These are phyloP conservation scores for Rhabdomys pumilio DNA, from an alignment of 2,797 vertebrate species.

Conservation along the genomic window DNA sequence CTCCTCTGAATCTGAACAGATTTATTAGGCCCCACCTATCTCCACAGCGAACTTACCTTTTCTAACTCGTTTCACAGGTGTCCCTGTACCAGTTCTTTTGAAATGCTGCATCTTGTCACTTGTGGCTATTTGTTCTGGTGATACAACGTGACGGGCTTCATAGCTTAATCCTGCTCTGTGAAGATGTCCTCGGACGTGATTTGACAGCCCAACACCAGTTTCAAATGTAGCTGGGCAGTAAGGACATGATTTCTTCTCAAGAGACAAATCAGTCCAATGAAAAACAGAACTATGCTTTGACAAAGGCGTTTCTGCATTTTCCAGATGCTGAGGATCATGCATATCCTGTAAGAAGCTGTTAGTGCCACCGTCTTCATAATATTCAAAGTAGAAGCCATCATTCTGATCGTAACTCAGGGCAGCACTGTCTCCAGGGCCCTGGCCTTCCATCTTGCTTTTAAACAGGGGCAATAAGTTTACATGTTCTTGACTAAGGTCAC, in stretches of 20 bases:
- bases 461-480: slow-evolving; percentile 91
- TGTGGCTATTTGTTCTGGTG: slow-evolving; percentile 96
- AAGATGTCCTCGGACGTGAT: slow-evolving; percentile 98
- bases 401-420: slow-evolving; percentile 90
- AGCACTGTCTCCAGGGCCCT: slow-evolving; percentile 89
- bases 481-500: slow-evolving; percentile 90
- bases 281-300: slow-evolving; percentile 92
- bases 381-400: slow-evolving; percentile 93
- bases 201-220: slow-evolving; percentile 98
- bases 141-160: slow-evolving; percentile 95
- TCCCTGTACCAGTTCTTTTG: slow-evolving; percentile 93
- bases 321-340: slow-evolving; percentile 91
- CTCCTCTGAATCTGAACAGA: slow-evolving; percentile 63
- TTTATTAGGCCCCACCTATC: slow-evolving; percentile 42
- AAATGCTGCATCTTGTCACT: slow-evolving; percentile 96
- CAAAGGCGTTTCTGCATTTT: slow-evolving; percentile 89
- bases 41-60: slow-evolving; percentile 91
- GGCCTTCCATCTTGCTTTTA: slow-evolving; percentile 91
- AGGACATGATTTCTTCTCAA: slow-evolving; percentile 94
- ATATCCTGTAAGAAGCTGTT: slow-evolving; percentile 90
- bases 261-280: slow-evolving; percentile 92
- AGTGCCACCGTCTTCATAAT: slow-evolving; percentile 91
- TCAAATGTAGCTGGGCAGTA: slow-evolving; percentile 98
- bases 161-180: slow-evolving; percentile 97
- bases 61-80: slow-evolving; percentile 94